Base-by-base conservation (phyloP, 2,888 invertebrate genomes). In the Apodemia mormo region DNA sequence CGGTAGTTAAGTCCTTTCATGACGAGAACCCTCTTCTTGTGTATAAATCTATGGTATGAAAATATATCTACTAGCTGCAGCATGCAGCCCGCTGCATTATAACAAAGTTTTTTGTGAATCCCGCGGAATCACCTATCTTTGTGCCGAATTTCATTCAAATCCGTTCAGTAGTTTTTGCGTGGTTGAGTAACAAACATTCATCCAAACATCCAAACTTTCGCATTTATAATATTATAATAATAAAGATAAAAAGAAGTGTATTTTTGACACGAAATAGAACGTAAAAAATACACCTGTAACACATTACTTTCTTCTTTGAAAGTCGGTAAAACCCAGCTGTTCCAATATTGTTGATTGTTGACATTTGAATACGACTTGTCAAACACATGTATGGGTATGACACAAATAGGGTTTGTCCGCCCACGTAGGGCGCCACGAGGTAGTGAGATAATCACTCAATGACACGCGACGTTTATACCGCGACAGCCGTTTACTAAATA, bases 401-500 rank as follows among this genome's bases (percentile, higher is more conserved):
- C 70, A 71, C 68, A 75, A 75, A 76, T 70, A 70, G 75, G 74
- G 76, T 70, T 68, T 71, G 72, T 71, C 72, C 74, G 76, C 70
- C 74, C 74, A 72, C 70, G 66, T 68, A 67, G 74, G 75, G 78
- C 73, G 76, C 74, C 73, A 71, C 72, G 73, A 71, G 75, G 76
- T 76, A 77, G 75, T 74, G 82, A 85, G 85, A 84, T 91, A 89
- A 91, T 87, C 82, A 85, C 76, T 83, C 81, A 75, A 74, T 81
- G 85, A 84, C 90, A 91, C 90, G 90, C 90, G 82, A 82, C 80
- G 74, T 74, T 76, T 75, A 49, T 14, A 70, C 76, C 74, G 76
- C 81, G 85, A 88, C 87, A 86, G 80, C 82, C 84, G 86, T 88
- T 90, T 87, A 89, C 89, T 90, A 91, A 75, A 91, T 87, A 90